Percentiles rank a stretch among this genome's conserved stretches.
Conservation (phyloP, 1,140 invertebrate genomes). For the Zophobas morio region DNA sequence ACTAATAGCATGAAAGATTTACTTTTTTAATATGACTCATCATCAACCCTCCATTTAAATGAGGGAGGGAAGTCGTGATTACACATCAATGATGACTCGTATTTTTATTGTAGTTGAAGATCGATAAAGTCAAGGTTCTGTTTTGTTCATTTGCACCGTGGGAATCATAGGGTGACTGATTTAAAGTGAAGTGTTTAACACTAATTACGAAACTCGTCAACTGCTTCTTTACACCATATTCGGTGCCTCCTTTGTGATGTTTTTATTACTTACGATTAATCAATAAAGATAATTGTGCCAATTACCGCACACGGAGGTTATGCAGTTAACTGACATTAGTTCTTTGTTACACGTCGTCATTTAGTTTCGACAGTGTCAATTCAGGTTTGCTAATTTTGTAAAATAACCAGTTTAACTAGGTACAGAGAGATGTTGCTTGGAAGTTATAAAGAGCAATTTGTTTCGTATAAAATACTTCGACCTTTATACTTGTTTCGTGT, state of each 20-base stretch:
- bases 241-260: background rate
- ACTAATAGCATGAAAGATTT: background rate
- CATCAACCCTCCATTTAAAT: background rate
- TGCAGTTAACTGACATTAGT: background rate
- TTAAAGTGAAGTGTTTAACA: too few relatives aligned
- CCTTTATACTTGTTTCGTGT: background rate
- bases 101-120: background rate
- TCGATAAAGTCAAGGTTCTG: background rate
- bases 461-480: background rate
- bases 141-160: background rate
- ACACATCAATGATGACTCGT: background rate
- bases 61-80: background rate
- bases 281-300: conserved; percentile 27
- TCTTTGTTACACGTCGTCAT: background rate
- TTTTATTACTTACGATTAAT: conserved; percentile 11
- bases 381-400: background rate
- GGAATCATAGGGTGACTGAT: too few relatives aligned
- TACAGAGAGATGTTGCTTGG: background rate
- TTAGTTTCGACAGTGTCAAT: background rate
- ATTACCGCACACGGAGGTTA: conserved; percentile 1
- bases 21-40: conserved; percentile 5
- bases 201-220: background rate
- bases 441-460: background rate
- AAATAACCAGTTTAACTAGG: background rate
- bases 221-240: background rate